Evolutionary conservation across 2,113 vertebrate genomes (phyloP).

Genomic region (Hirundichthys speculiger): DNA sequence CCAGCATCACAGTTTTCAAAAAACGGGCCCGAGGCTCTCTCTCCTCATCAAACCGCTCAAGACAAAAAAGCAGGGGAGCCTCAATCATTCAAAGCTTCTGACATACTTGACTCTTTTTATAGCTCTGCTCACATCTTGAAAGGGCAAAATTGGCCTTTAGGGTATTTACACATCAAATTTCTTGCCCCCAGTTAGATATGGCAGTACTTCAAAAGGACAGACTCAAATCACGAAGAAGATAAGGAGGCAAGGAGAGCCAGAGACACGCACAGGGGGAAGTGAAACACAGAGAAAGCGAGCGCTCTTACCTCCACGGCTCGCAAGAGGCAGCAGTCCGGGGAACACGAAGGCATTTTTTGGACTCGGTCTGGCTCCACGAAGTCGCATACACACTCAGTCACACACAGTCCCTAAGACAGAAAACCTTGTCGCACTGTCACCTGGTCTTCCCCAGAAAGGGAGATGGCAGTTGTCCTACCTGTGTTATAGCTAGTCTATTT

Average conservation of each 20-base stretch:
- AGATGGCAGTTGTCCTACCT: slow-evolving; percentile 63
- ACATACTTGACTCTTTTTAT: slow-evolving; percentile 15
- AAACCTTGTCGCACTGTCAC: slow-evolving; percentile 31
- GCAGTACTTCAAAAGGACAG: slow-evolving; percentile 36
- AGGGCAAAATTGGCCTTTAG: slow-evolving; percentile 27
- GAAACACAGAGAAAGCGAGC: slow-evolving; percentile 47
- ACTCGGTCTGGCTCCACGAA: slow-evolving; percentile 66
- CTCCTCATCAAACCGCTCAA: slow-evolving; percentile 16
- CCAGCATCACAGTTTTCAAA: slow-evolving; percentile 31
- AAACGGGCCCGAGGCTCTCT: slow-evolving; percentile 22
- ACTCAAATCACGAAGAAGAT: slow-evolving; percentile 29
- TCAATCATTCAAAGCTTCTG: slow-evolving; percentile 27
- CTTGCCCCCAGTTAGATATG: slow-evolving; percentile 12
- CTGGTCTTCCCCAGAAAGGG: slow-evolving; percentile 44
- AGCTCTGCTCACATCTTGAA: slow-evolving; percentile 33
- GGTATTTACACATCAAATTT: slow-evolving; percentile 32
- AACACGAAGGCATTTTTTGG: slow-evolving; percentile 92
- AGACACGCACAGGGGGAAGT: slow-evolving; percentile 28
- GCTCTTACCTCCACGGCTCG: slow-evolving; percentile 89
- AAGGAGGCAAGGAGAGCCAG: slow-evolving; percentile 21
- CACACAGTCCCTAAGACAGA: slow-evolving; percentile 44
- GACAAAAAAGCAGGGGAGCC: slow-evolving; percentile 3
- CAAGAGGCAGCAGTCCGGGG: slow-evolving; percentile 90
- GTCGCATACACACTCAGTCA: slow-evolving; percentile 44
- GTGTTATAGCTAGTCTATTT: slow-evolving; percentile 61